phyloP scores from a whole-genome alignment of 2,888 invertebrate species.

The Pedicia rivosa region DNA sequence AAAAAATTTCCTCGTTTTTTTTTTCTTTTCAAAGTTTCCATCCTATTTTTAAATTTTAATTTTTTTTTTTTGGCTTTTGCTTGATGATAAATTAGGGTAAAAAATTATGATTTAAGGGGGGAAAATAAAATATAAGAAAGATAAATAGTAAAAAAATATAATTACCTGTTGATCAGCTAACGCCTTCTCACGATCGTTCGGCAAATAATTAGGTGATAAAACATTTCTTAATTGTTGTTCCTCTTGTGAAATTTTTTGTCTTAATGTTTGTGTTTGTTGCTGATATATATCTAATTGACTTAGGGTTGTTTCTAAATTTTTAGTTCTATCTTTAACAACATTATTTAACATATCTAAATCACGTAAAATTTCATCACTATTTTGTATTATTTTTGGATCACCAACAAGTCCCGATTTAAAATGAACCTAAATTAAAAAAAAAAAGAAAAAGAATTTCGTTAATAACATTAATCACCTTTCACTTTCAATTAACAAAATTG shows the following conservation, averaged over 20 bases:
- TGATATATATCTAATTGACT: conserved; percentile 77
- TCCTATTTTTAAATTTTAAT: too few species aligned
- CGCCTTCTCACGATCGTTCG: conserved; percentile 68
- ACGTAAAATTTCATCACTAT: conserved; percentile 49
- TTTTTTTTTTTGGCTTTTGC: too few species aligned
- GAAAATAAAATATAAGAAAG: neutral
- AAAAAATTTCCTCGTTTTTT: too few species aligned
- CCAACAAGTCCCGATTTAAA: conserved; percentile 74
- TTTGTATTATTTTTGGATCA: conserved; percentile 55
- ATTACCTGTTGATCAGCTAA: conserved; percentile 74
- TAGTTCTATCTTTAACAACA: conserved; percentile 22
- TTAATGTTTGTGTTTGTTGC: conserved; percentile 68
- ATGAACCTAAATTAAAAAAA: conserved; percentile 48
- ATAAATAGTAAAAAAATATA: conserved; percentile 5
- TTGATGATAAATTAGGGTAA: too few species aligned
- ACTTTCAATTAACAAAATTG: neutral
- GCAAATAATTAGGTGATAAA: conserved; percentile 67
- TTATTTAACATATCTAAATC: conserved; percentile 43
- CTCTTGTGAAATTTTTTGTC: conserved; percentile 69
- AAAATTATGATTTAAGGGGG: too few species aligned
- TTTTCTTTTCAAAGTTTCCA: too few species aligned
- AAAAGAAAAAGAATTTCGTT: conserved; percentile 5
- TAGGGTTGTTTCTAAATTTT: conserved; percentile 56
- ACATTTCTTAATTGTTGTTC: conserved; percentile 75
- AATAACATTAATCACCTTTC: too few species aligned